phyloP scores from a whole-genome alignment of 37 sponge, comb jelly and placozoan species.

The Beroe ovata region DNA sequence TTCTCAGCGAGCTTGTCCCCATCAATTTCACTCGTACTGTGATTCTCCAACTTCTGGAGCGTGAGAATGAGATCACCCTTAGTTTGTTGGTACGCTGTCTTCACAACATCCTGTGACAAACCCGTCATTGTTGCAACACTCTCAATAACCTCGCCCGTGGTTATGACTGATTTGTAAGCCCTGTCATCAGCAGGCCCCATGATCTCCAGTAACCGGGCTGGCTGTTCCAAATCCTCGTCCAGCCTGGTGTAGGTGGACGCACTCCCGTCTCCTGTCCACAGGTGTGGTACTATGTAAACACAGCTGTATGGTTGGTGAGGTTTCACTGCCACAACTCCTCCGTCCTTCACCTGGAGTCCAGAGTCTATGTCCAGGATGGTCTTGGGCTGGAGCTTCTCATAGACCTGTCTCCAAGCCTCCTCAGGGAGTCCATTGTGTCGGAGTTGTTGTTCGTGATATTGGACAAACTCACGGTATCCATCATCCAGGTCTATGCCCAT shows the following conservation, averaged over 20 bases:
- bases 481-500: conserved; percentile 53
- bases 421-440: conserved; percentile 22
- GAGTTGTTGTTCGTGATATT: conserved; percentile 46
- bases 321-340: conserved; percentile 18
- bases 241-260: not conserved
- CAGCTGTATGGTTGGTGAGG: conserved; percentile 37
- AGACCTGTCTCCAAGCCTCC: conserved; percentile 60
- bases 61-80: conserved; percentile 7
- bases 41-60: not conserved
- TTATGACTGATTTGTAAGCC: not conserved
- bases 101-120: not conserved
- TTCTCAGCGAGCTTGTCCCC: not conserved
- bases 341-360: conserved; percentile 33
- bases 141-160: not conserved
- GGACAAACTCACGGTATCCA: conserved; percentile 44
- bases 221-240: not conserved
- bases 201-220: conserved; percentile 22
- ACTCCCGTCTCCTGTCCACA: conserved; percentile 64
- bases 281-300: conserved; percentile 37
- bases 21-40: not conserved
- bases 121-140: not conserved
- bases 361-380: not conserved
- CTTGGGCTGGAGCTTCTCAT: conserved; percentile 26
- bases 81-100: not conserved
- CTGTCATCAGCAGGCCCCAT: not conserved